These are phyloP conservation scores for Calidris pygmaea DNA, from an alignment of 2,113 vertebrate species.

Conservation along the genomic window DNA sequence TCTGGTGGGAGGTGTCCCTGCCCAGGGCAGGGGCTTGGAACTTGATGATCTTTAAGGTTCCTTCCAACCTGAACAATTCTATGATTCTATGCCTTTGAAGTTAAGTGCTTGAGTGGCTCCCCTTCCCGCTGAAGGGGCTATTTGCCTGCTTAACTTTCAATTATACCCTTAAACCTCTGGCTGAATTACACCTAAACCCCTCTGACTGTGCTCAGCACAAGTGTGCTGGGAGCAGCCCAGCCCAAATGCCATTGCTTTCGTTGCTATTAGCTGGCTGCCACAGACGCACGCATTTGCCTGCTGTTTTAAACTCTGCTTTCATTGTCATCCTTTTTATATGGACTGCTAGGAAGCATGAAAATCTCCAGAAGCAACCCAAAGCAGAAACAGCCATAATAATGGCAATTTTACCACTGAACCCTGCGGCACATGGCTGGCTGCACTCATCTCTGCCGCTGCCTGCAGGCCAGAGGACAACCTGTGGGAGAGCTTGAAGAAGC, in stretches of 20 bases:
- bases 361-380: neutral
- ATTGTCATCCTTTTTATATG: neutral
- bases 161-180: neutral
- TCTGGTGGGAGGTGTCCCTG: too few species aligned
- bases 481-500: neutral
- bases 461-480: neutral
- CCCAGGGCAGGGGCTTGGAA: too few species aligned
- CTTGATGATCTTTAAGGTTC: too few species aligned
- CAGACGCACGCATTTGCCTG: neutral
- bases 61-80: too few species aligned
- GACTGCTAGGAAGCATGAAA: neutral
- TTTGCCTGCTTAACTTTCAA: neutral
- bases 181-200: neutral
- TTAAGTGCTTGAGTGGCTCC: neutral
- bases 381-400: neutral
- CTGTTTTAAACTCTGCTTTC: neutral
- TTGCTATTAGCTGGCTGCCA: slow-evolving; percentile 3
- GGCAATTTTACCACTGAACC: neutral
- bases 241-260: neutral
- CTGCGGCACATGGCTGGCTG: neutral
- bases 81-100: neutral
- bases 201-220: neutral
- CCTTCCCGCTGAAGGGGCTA: neutral
- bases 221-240: neutral
- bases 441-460: neutral